Conservation (phyloP, 1,140 invertebrate genomes). For the Steinernema feltiae region DNA sequence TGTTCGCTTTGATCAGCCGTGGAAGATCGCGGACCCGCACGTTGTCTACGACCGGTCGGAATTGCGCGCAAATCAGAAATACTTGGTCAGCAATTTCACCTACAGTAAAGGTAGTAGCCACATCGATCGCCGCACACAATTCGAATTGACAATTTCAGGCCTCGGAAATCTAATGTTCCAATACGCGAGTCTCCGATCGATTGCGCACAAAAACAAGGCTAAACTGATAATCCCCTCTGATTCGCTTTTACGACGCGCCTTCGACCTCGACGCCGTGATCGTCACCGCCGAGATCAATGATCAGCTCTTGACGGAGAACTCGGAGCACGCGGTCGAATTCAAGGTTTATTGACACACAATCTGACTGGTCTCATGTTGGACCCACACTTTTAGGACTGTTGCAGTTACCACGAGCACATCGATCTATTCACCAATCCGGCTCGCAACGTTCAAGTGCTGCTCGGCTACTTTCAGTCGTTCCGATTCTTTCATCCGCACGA, state of each 20-base stretch:
- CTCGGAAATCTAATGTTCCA: constrained; percentile 1
- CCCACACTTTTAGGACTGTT: constrained; percentile 18
- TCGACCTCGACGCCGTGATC: constrained; percentile 1
- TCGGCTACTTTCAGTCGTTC: constrained; percentile 29
- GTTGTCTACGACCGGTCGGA: background rate
- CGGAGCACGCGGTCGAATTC: background rate
- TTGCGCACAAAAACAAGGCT: background rate
- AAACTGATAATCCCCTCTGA: background rate
- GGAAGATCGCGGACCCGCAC: background rate
- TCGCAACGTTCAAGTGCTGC: constrained; percentile 11
- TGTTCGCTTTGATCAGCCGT: background rate
- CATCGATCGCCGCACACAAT: too few relatives aligned
- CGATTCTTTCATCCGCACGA: constrained; percentile 32
- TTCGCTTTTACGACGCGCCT: background rate
- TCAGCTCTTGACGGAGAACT: background rate
- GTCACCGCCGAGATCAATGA: background rate
- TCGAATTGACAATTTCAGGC: background rate
- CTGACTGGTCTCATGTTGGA: background rate
- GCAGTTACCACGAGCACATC: constrained; percentile 18
- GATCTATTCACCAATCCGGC: background rate
- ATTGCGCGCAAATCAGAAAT: background rate
- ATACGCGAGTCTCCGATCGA: constrained; percentile 4
- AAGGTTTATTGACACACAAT: background rate
- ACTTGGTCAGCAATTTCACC: background rate
- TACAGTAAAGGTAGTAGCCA: constrained; percentile 9